These are phyloP conservation scores for Lepisosteus oculatus DNA, from an alignment of 2,113 vertebrate genomes.

Conservation along the genomic window DNA sequence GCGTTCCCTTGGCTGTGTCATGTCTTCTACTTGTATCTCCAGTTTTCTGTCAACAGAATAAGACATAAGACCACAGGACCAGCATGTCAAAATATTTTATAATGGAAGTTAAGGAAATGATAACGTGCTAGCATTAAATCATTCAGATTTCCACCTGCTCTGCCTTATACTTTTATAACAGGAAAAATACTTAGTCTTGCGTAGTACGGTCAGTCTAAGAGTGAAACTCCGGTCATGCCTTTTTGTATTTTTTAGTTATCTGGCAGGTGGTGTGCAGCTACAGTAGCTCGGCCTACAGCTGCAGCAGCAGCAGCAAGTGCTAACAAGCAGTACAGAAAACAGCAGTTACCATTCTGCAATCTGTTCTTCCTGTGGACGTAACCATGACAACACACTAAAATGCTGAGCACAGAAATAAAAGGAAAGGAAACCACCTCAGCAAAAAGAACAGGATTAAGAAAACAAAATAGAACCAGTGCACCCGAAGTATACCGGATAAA, in stretches of 20 bases:
- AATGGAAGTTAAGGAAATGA: too few species aligned
- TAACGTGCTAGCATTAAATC: too few species aligned
- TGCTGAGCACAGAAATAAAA: not conserved
- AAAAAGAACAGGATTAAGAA: not conserved
- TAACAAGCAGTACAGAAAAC: constrained; percentile 1
- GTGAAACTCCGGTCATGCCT: not conserved
- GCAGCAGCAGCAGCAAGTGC: not conserved
- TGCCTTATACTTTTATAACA: too few species aligned
- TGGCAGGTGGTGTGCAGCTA: not conserved
- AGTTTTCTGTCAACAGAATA: not conserved
- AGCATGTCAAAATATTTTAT: too few species aligned
- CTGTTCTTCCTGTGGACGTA: not conserved
- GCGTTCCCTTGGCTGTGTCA: constrained; percentile 12
- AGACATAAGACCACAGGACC: too few species aligned
- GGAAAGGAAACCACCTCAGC: not conserved
- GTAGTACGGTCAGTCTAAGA: too few species aligned
- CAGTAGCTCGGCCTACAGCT: not conserved
- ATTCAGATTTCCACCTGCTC: too few species aligned
- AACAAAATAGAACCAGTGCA: not conserved
- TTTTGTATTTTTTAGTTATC: not conserved
- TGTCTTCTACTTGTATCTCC: not conserved
- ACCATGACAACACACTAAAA: not conserved
- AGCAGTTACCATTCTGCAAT: not conserved
- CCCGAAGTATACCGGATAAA: too few species aligned
- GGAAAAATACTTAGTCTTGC: too few species aligned